A percentile compares a stretch with the other conserved stretches of the same genome.
Conservation (phyloP, 2,888 invertebrate species). For the Cheiracanthium punctorium region DNA sequence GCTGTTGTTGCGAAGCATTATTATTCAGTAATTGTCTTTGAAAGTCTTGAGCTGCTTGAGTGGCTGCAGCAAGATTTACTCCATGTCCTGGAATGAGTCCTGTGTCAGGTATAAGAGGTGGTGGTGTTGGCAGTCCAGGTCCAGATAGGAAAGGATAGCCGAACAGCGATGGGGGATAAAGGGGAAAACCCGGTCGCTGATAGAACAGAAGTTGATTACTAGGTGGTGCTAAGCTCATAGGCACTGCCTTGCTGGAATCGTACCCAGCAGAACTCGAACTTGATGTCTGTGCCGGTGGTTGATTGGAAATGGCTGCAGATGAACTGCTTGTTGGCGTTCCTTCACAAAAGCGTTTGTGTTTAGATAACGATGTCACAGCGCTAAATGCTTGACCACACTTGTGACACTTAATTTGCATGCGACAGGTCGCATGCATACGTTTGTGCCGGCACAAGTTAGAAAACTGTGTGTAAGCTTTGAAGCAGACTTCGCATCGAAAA, state of each 20-base stretch:
- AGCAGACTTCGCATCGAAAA: slow-evolving; percentile 90
- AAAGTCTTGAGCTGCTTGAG: slow-evolving; percentile 70
- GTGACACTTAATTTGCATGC: slow-evolving; percentile 93
- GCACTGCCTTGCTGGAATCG: slow-evolving; percentile 64
- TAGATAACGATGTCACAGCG: slow-evolving; percentile 92
- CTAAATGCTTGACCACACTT: slow-evolving; percentile 96
- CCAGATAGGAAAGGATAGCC: slow-evolving; percentile 74
- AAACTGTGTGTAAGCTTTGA: slow-evolving; percentile 99
- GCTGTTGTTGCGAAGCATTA: slow-evolving; percentile 38
- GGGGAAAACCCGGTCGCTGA: slow-evolving; percentile 80
- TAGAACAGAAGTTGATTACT: slow-evolving; percentile 84
- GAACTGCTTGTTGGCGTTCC: slow-evolving; percentile 77
- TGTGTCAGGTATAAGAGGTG: slow-evolving; percentile 71
- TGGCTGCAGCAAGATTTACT: slow-evolving; percentile 74
- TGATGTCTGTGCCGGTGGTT: slow-evolving; percentile 23
- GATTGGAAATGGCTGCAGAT: slow-evolving; percentile 36
- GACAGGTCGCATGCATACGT: slow-evolving; percentile 97
- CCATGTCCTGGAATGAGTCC: slow-evolving; percentile 71
- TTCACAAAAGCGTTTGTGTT: slow-evolving; percentile 97
- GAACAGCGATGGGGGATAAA: slow-evolving; percentile 79
- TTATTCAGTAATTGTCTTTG: slow-evolving; percentile 61
- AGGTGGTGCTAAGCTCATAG: slow-evolving; percentile 69
- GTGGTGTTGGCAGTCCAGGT: slow-evolving; percentile 75
- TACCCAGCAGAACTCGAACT: slow-evolving; percentile 38
- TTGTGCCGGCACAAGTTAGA: slow-evolving; percentile 99